Evolutionary conservation across 2,888 invertebrate species (phyloP).

Genomic region (Therioaphis trifolii): DNA sequence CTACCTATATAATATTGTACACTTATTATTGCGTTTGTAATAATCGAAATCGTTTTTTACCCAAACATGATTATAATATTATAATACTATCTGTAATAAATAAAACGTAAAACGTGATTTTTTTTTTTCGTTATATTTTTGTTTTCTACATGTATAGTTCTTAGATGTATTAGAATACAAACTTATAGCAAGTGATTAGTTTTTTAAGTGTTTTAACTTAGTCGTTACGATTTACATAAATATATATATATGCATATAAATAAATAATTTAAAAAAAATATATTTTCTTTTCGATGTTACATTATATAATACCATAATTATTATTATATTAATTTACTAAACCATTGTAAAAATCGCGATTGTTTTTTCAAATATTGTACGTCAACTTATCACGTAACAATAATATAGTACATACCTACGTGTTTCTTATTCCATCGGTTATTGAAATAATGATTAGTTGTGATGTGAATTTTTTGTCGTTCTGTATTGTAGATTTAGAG

Average conservation of each 20-base stretch:
- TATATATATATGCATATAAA: too few species aligned
- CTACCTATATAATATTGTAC: not conserved
- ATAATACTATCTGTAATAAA: not conserved
- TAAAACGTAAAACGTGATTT: not conserved
- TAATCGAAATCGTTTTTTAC: not conserved
- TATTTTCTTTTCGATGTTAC: slow-evolving; percentile 11
- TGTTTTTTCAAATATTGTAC: not conserved
- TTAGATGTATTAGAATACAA: slow-evolving; percentile 29
- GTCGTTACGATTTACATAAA: not conserved
- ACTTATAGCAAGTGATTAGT: slow-evolving; percentile 28
- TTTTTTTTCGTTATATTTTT: slow-evolving; percentile 34
- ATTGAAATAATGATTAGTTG: slow-evolving; percentile 2
- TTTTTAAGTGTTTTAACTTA: slow-evolving; percentile 12
- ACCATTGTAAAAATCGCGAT: not conserved
- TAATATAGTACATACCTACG: not conserved
- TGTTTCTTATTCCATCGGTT: not conserved
- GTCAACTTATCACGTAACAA: not conserved
- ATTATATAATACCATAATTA: too few species aligned
- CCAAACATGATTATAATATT: not conserved
- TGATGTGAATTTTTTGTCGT: not conserved
- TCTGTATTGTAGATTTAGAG: slow-evolving; percentile 20
- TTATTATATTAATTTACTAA: slow-evolving; percentile 6
- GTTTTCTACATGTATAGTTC: slow-evolving; percentile 41
- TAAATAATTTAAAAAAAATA: too few species aligned
- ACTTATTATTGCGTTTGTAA: not conserved